Percentiles rank a stretch among this genome's conserved stretches.
Conservation (phyloP, 2,113 vertebrate species). For the Gavia stellata region DNA sequence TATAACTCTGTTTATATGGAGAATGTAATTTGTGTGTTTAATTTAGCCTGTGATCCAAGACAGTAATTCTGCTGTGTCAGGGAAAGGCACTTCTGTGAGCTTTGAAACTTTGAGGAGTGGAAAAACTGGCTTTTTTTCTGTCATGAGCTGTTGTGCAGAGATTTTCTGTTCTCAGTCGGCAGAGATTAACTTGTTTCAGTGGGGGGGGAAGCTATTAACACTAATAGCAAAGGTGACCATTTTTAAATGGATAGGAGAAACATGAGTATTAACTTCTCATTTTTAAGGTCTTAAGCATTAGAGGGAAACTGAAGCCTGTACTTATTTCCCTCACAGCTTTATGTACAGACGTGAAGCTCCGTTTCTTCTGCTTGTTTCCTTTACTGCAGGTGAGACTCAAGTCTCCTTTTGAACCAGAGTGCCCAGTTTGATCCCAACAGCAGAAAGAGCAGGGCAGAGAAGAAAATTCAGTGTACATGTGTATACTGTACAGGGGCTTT, state of each 20-base stretch:
- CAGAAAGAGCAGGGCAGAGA: not conserved
- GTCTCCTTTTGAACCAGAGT: not conserved
- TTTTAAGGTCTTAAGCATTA: not conserved
- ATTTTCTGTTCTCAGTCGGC: not conserved
- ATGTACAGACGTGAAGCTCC: not conserved
- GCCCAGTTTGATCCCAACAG: not conserved
- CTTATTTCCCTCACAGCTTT: not conserved
- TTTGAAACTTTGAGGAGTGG: constrained; percentile 1
- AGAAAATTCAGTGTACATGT: not conserved
- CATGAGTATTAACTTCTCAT: not conserved
- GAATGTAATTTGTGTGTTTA: constrained; percentile 41
- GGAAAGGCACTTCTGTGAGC: not conserved
- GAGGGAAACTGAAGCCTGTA: not conserved
- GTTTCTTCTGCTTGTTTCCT: not conserved
- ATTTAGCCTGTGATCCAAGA: constrained; percentile 55
- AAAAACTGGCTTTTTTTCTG: not conserved
- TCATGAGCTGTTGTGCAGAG: not conserved
- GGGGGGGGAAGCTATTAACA: not conserved
- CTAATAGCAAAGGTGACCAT: constrained; percentile 34
- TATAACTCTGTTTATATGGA: constrained; percentile 38
- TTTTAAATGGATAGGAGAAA: not conserved
- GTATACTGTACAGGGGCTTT: not conserved
- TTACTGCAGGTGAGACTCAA: not conserved
- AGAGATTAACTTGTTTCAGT: not conserved
- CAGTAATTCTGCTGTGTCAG: constrained; percentile 36